Evolutionary conservation across 2,797 vertebrate species (phyloP), one percentile per base, ranked within the genome.

Genomic region (Antrozous pallidus): DNA sequence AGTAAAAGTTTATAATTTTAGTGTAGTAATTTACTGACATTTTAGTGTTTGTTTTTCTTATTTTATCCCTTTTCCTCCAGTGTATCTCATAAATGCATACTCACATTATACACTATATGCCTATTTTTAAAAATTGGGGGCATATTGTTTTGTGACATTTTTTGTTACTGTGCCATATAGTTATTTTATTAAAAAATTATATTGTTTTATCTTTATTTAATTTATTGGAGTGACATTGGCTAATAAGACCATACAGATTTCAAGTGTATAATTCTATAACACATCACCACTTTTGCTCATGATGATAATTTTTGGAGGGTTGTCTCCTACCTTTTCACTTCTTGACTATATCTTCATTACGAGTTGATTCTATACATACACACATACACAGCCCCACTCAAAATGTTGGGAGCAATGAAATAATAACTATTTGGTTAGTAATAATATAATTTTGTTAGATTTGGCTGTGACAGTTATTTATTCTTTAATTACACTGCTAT

Each of bases 361-460:
- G 14, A n/a, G 8, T 87, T 90, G 54, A 47, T 70, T 92, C 91
- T 69, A 81, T 63, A 81, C 6, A 61, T 33, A 78, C 4, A 40
- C 7, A 45, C 3, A 17, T 51, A 61, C 26, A 38, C 1, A 88
- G 22, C 6, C 36, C 24, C 47, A 69, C 31, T 61, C 20, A 86
- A 73, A 78, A 73, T 90, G 4, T 90, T 95, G 22, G 40, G 14
- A 83, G 51, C 12, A 82, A 33, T 94, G 65, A 69, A 95, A 69
- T 88, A 69, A 45, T 86, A 67, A 78, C 51, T 84, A 2, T 67
- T 89, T 73, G 56, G 13, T 75, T 73, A 80, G 1, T 61, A 77
- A 36, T 79, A 84, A 6, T 82, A 45, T 71, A 47, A 73, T 83
- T 83, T 92, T 94, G 20, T 85, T 85, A 85, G 18, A 78, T 96